Percentiles rank a stretch among this genome's conserved stretches.
Conservation (phyloP, 2,888 invertebrate species). For the Caradrina clavipalpis region DNA sequence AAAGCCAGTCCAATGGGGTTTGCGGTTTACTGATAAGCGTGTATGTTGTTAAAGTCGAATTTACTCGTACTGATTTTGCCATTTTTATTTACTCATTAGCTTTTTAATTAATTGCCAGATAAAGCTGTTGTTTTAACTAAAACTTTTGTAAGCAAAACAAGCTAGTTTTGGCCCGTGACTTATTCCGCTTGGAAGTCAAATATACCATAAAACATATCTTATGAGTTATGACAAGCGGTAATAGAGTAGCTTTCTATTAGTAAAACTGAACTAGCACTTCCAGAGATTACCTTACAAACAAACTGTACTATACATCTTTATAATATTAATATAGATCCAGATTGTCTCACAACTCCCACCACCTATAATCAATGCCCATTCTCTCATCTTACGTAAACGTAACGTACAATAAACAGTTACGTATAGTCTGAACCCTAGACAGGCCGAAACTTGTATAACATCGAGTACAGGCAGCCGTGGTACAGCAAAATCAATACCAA, state of each 20-base stretch:
- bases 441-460: constrained; percentile 47
- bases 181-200: too few relatives aligned
- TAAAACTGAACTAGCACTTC: too few relatives aligned
- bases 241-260: too few relatives aligned
- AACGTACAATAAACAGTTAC: background rate
- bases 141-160: too few relatives aligned
- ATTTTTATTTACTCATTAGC: background rate
- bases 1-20: background rate
- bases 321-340: too few relatives aligned
- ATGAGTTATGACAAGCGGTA: too few relatives aligned
- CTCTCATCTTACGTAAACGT: background rate
- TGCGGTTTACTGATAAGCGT: background rate
- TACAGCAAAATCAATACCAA: constrained; percentile 59
- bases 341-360: too few relatives aligned
- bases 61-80: background rate
- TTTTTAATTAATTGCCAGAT: background rate
- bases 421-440: constrained; percentile 36
- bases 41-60: too few relatives aligned
- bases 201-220: too few relatives aligned
- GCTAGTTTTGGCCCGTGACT: too few relatives aligned
- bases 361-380: background rate
- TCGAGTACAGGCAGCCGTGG: constrained; percentile 30
- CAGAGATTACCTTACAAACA: too few relatives aligned
- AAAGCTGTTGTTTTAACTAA: background rate
- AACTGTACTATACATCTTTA: too few relatives aligned